These are phyloP conservation scores for Nothura maculosa DNA, from an alignment of 2,797 vertebrate species.

Conservation along the genomic window DNA sequence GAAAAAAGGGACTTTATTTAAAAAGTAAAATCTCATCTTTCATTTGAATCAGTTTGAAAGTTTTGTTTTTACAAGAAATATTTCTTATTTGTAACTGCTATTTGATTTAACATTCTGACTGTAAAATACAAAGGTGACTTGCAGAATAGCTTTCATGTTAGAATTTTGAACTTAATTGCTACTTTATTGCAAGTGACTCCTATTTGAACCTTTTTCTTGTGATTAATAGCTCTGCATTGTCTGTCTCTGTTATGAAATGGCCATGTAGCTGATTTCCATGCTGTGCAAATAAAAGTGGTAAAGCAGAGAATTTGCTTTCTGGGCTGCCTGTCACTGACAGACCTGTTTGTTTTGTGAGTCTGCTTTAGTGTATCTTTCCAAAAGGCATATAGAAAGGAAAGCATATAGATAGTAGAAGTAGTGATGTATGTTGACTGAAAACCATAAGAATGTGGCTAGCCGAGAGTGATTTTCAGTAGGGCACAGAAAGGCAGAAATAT, in stretches of 20 bases:
- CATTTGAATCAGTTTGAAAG: neutral
- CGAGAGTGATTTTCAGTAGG: neutral
- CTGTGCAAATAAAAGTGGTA: neutral
- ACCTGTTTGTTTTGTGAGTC: neutral
- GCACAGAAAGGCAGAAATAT: accelerated
- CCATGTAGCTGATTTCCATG: neutral
- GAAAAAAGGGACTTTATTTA: neutral
- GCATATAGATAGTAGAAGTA: neutral
- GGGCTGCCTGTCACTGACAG: neutral
- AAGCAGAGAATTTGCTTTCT: neutral
- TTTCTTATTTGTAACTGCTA: neutral
- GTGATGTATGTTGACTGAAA: neutral
- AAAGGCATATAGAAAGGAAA: neutral
- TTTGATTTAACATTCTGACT: neutral
- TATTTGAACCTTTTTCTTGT: neutral
- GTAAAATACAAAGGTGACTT: neutral
- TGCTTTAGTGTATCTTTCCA: neutral
- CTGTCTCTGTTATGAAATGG: neutral
- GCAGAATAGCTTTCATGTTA: neutral
- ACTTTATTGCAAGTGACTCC: no score
- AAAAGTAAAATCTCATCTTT: neutral
- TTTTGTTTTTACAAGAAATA: neutral
- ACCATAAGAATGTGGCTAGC: neutral
- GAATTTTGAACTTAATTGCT: neutral
- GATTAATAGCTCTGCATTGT: neutral